phyloP scores from a whole-genome alignment of 1,140 invertebrate species.

The Parapsyche elsis region DNA sequence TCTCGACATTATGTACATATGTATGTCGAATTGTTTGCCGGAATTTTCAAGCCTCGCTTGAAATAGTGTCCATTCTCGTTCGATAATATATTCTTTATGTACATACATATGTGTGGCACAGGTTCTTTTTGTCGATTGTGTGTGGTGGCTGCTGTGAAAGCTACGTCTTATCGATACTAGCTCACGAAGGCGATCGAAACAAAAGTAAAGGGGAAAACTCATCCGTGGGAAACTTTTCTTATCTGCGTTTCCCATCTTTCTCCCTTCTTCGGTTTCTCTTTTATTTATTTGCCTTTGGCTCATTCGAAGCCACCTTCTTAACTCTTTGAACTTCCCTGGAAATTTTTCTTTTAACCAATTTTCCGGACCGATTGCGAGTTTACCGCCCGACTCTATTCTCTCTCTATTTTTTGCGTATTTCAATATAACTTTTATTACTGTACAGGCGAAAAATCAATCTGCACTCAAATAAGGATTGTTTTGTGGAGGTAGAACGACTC shows the following conservation, averaged over 20 bases:
- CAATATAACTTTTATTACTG: no score
- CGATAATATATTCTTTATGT: not conserved
- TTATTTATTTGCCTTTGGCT: conserved; percentile 24
- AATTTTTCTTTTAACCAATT: conserved; percentile 24
- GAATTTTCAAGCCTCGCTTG: not conserved
- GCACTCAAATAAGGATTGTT: no score
- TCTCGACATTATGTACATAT: no score
- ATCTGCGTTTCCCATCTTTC: conserved; percentile 15
- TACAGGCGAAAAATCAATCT: no score
- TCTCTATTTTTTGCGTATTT: no score
- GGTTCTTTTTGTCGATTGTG: not conserved
- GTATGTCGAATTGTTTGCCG: no score
- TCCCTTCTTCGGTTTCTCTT: not conserved
- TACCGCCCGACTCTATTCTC: not conserved
- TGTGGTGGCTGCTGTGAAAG: not conserved
- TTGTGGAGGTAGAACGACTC: no score
- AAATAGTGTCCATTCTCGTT: not conserved
- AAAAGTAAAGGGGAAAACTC: conserved; percentile 1
- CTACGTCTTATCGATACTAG: not conserved
- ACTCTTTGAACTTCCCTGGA: not conserved
- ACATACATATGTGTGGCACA: not conserved
- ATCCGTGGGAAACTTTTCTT: conserved; percentile 7
- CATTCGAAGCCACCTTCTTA: not conserved
- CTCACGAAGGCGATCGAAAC: not conserved
- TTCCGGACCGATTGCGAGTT: conserved; percentile 17